Base-by-base conservation (phyloP, 1,140 invertebrate species). In the Nixonia krombeini region DNA sequence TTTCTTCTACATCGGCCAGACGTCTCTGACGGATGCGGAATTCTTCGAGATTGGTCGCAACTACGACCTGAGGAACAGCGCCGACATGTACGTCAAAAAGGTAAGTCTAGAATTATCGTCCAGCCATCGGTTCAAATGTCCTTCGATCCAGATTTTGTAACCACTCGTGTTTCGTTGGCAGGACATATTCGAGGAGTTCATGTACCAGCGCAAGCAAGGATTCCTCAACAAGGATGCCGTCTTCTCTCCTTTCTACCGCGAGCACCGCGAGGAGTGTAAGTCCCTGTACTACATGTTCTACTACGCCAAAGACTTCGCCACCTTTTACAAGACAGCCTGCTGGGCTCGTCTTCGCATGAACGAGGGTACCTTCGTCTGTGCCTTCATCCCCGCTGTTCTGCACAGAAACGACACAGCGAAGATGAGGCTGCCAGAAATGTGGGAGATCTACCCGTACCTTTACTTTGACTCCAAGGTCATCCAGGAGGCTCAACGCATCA, bases 291-390 rank as follows among this genome's bases (percentile, higher is more conserved):
- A 85, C 13, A 71, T 90, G 1, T 78, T 91, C 16, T 88, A 88
- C 72, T 71, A 82, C 65, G 89, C 89, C 26, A 89, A 90, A 73
- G 88, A 89, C 76, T 91, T 87, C 67, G 86, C 88, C 15, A 87
- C 87, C 17, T 91, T 91, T 84, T 88, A 89, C 76, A 87, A 87
- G 57, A 89, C 88, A 8, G 89, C 89, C 1, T 87, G 87, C 55
- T 91, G 88, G 87, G 86, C 88, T 13, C 84, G 90, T 13, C 83
- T 89, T 52, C 76, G 87, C 70, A 81, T 90, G 62, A 92, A 91
- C 81, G 86, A 87, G 18, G 87, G 87, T 29, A 86, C 90, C 78
- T 92, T 90, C 78, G 70, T 87, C 7, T 90, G 90, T 45, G 87
- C 88, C 4, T 77, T 91, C 26, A 87, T 83, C 31, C 84, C 87